Evolutionary conservation across 2,113 vertebrate species (phyloP), one percentile per base, ranked within the genome.

Genomic region (Proterorhinus semilunaris): DNA sequence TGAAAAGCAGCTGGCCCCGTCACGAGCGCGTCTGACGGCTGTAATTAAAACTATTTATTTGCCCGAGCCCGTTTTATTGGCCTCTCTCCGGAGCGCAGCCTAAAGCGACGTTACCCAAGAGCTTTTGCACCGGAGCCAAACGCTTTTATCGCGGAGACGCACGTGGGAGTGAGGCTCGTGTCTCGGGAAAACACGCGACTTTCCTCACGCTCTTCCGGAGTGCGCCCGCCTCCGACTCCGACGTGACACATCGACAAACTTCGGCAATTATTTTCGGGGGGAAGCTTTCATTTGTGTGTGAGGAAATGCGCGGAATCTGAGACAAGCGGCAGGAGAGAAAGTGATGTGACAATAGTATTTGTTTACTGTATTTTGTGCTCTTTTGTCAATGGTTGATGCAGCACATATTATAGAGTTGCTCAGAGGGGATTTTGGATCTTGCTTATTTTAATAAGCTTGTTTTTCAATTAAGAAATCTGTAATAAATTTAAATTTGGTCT

Each of bases 241-340:
- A 42, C 42, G 27, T 58, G 55, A 58, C 55, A 58, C 36, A 42
- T 42, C 8, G 0, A 42, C 7, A 58, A 58, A 58, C 27, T 58
- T 55, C 8, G 27, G 0, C 11, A 58, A 72, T 75, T 16, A 81
- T 80, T 74, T 74, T 36, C 27, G 4, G 27, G 27, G 74, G 77
- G 69, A 81, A 68, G 71, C 21, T 54, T 66, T 50, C 2, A 16
- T 79, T 61, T 54, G 67, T 46, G 58, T 82, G 68, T 3, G 11
- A 36, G 42, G 55, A 17, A 69, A 61, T 82, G 73, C 81, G 75
- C 44, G 11, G 1, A 57, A 27, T 21, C 7, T 11, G 10, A 57
- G 3, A 57, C 21, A 8, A 13, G 21, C 12, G 55, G 36, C 27
- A 10, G 21, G 55, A 36, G 27, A 36, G 27, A 36, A 36, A 58